Percentiles rank a stretch among this genome's conserved stretches.
Conservation (phyloP, 2,113 vertebrate genomes). For the Chlamydotis undulata region DNA sequence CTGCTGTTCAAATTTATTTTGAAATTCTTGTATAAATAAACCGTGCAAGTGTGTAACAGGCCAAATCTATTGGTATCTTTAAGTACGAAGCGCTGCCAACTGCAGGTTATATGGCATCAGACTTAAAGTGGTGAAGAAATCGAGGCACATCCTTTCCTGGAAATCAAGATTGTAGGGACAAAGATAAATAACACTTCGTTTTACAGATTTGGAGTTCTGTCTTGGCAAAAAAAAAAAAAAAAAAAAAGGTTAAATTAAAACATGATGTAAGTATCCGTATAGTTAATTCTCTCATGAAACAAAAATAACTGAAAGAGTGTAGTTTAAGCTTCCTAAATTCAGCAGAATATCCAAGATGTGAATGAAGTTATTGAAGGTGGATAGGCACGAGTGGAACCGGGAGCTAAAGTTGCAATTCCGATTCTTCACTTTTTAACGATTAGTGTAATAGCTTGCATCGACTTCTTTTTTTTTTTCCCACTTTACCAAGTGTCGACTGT, state of each 20-base stretch:
- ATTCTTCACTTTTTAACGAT: neutral
- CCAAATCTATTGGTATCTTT: neutral
- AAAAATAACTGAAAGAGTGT: neutral
- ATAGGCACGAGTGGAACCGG: neutral
- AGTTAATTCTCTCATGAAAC: neutral
- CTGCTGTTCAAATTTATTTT: neutral
- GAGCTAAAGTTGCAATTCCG: neutral
- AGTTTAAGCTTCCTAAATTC: neutral
- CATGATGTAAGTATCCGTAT: neutral
- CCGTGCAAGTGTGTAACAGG: neutral
- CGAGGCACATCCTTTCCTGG: neutral
- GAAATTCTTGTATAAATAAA: neutral
- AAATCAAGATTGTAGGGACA: neutral
- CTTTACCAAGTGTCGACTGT: neutral
- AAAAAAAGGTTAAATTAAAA: neutral
- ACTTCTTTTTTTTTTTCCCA: neutral
- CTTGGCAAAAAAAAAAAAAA: neutral
- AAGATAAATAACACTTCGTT: neutral
- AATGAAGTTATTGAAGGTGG: neutral
- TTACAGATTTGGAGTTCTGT: neutral
- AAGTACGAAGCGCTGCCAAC: neutral
- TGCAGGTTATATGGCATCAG: neutral
- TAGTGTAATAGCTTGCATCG: neutral
- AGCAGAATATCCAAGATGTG: neutral
- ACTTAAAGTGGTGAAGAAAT: constrained; percentile 11